Conservation (phyloP, 2,888 invertebrate species). For the Dolichopus griseipennis region DNA sequence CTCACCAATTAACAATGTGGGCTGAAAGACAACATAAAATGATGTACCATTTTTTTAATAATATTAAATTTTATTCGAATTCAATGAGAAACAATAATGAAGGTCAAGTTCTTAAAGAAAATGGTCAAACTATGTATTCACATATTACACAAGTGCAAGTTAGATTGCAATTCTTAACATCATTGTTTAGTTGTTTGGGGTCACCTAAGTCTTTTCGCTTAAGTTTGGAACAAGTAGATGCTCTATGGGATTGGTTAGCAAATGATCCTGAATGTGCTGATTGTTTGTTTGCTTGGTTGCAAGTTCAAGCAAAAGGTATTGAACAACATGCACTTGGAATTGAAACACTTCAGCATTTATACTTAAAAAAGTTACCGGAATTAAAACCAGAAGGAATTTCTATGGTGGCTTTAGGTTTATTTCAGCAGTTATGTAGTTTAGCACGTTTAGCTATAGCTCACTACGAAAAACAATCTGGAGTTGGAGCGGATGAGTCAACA, state of each 20-base stretch:
- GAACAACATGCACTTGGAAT: slow-evolving; percentile 85
- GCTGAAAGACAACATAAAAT: slow-evolving; percentile 85
- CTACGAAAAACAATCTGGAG: slow-evolving; percentile 44
- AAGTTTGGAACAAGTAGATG: slow-evolving; percentile 81
- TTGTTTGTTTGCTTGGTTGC: slow-evolving; percentile 86
- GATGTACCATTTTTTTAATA: slow-evolving; percentile 87
- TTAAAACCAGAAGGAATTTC: slow-evolving; percentile 81
- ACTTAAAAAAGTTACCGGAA: slow-evolving; percentile 80
- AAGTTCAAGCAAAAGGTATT: slow-evolving; percentile 83
- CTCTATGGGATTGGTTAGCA: slow-evolving; percentile 84
- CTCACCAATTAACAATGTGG: slow-evolving; percentile 83
- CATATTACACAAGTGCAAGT: slow-evolving; percentile 88
- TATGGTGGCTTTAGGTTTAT: slow-evolving; percentile 82
- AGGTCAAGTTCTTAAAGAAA: slow-evolving; percentile 30
- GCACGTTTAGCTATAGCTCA: slow-evolving; percentile 72
- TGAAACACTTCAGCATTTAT: slow-evolving; percentile 78
- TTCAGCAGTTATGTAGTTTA: slow-evolving; percentile 83
- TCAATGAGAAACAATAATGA: slow-evolving; percentile 31
- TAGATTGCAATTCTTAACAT: slow-evolving; percentile 81
- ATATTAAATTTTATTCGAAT: slow-evolving; percentile 65
- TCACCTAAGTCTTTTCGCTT: slow-evolving; percentile 82
- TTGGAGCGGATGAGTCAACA: slow-evolving; percentile 22
- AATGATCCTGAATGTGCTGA: slow-evolving; percentile 79
- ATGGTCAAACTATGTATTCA: slow-evolving; percentile 48
- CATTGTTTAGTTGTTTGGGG: slow-evolving; percentile 81